phyloP scores from a whole-genome alignment of 2,797 vertebrate species.

The Spea hammondii region DNA sequence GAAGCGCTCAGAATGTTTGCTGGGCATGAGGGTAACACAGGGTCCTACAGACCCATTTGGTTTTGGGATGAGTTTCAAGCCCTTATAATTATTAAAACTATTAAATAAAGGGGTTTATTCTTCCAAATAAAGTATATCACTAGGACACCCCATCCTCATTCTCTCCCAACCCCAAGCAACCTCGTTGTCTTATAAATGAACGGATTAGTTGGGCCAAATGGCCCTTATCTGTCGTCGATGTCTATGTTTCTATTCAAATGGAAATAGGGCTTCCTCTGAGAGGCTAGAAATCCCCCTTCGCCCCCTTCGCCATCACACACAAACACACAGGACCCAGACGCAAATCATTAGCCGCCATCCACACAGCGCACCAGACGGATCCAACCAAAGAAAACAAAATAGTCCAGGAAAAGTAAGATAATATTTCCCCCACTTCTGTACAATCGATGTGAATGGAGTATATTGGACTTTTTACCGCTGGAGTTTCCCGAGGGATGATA shows the following conservation, averaged over 20 bases:
- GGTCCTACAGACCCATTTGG: too few relatives aligned
- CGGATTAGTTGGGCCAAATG: conserved; percentile 42
- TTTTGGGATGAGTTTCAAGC: too few relatives aligned
- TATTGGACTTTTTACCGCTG: conserved; percentile 42
- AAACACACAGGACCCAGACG: conserved; percentile 18
- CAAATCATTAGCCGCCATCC: conserved; percentile 43
- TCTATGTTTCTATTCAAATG: conserved; percentile 41
- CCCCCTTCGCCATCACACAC: neutral
- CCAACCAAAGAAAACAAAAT: conserved; percentile 27
- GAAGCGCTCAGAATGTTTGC: too few relatives aligned
- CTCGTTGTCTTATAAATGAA: conserved; percentile 44
- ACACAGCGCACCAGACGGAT: conserved; percentile 26
- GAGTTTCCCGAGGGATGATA: conserved; percentile 57
- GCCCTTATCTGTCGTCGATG: conserved; percentile 33
- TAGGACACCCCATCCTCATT: neutral
- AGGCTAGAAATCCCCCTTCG: neutral
- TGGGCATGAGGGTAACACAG: too few relatives aligned
- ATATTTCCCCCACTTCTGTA: conserved; percentile 42
- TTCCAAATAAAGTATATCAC: neutral
- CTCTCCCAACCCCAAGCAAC: neutral
- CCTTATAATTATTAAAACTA: neutral
- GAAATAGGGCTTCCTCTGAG: conserved; percentile 22
- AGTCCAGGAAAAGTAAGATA: conserved; percentile 49
- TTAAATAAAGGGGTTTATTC: neutral
- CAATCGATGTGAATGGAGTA: conserved; percentile 46